phyloP scores from a whole-genome alignment of 1,140 invertebrate species.

The Rhagoletis zephyria region DNA sequence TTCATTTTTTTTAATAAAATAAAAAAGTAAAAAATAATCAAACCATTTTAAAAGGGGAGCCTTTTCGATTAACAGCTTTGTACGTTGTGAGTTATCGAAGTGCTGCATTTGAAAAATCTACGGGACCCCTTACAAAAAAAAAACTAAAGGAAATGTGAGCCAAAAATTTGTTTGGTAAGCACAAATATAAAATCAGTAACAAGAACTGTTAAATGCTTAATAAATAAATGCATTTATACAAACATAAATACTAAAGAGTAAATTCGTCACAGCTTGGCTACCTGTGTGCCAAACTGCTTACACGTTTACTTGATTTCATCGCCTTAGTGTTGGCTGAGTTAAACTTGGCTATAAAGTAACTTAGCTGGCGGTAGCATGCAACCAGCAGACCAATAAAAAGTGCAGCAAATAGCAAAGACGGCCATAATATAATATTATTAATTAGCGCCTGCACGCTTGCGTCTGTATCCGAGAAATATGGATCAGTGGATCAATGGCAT shows the following conservation, averaged over 20 bases:
- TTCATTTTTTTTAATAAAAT: too few species aligned
- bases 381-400: conserved; percentile 39
- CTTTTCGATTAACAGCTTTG: too few species aligned
- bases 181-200: too few species aligned
- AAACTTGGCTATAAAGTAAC: not conserved
- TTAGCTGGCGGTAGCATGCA: not conserved
- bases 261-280: not conserved
- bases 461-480: conserved; percentile 41
- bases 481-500: conserved; percentile 56
- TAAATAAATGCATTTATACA: not conserved
- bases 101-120: too few species aligned
- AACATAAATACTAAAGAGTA: not conserved
- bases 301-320: not conserved
- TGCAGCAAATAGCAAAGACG: conserved; percentile 15
- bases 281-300: not conserved
- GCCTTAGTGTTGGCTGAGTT: not conserved
- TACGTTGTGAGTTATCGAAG: too few species aligned
- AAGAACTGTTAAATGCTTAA: too few species aligned
- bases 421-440: conserved; percentile 48
- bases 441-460: conserved; percentile 36
- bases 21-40: too few species aligned
- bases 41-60: too few species aligned
- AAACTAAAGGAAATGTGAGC: too few species aligned
- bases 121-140: too few species aligned
- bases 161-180: too few species aligned